These are phyloP conservation scores for Lepidurus packardi DNA, from an alignment of 1,140 invertebrate genomes.

Conservation along the genomic window DNA sequence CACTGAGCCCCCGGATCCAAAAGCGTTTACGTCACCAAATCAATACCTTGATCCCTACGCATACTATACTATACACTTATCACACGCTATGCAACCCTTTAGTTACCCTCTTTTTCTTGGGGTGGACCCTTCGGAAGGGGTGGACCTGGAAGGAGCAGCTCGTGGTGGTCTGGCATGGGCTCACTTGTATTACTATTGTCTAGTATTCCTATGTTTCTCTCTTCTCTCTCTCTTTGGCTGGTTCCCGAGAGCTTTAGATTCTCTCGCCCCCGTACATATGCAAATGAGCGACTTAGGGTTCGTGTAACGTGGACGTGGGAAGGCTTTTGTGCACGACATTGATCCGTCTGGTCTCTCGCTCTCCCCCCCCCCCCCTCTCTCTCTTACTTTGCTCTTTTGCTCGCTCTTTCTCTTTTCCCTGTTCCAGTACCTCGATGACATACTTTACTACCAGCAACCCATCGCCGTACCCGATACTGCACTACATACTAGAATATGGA, in stretches of 20 bases:
- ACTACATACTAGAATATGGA: too few species aligned
- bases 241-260: background rate
- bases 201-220: background rate
- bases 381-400: background rate
- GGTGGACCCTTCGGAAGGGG: background rate
- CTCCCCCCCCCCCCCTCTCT: background rate
- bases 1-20: background rate
- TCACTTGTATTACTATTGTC: background rate
- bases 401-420: background rate
- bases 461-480: background rate
- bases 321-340: background rate
- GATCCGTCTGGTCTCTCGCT: background rate
- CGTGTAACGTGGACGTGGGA: background rate
- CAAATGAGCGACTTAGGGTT: conserved; percentile 6
- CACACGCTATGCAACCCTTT: background rate
- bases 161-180: background rate
- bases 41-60: background rate
- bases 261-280: background rate
- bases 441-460: background rate
- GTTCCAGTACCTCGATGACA: background rate
- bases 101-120: background rate
- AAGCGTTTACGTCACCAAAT: conserved; percentile 3
- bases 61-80: background rate
- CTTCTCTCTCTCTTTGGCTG: background rate
- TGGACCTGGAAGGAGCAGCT: background rate